Evolutionary conservation across 1,140 invertebrate genomes (phyloP).

Genomic region (Drosophila orena): DNA sequence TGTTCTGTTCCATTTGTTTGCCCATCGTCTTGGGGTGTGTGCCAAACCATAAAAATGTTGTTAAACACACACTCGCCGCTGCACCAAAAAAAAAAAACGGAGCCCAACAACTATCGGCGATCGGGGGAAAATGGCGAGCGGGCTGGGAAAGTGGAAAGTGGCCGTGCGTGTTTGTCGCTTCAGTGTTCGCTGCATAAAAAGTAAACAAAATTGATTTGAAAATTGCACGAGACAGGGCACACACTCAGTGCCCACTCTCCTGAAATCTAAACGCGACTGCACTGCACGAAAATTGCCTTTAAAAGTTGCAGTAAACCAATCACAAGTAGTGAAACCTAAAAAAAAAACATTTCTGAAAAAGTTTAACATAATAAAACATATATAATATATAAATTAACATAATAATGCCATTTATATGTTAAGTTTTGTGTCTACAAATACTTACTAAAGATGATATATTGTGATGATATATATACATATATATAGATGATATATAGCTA

Average conservation of each 20-base stretch:
- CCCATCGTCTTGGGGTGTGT: slow-evolving; percentile 76
- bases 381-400: too few species aligned
- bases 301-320: not conserved
- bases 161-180: slow-evolving; percentile 67
- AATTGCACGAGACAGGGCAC: slow-evolving; percentile 66
- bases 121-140: not conserved
- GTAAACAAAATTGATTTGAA: slow-evolving; percentile 85
- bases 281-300: slow-evolving; percentile 14
- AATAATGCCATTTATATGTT: too few species aligned
- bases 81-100: slow-evolving; percentile 4
- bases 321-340: not conserved
- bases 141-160: slow-evolving; percentile 48
- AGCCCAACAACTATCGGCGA: not conserved
- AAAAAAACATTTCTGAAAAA: too few species aligned
- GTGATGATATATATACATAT: too few species aligned
- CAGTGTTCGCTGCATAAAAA: slow-evolving; percentile 67
- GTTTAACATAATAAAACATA: too few species aligned
- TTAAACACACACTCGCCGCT: slow-evolving; percentile 68
- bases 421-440: too few species aligned
- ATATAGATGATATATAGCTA: too few species aligned
- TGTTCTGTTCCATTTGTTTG: slow-evolving; percentile 23
- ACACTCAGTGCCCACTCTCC: slow-evolving; percentile 41
- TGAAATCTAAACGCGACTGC: slow-evolving; percentile 15
- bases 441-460: too few species aligned
- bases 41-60: slow-evolving; percentile 85